Evolutionary conservation across 1,140 invertebrate genomes (phyloP), one percentile per base, ranked within the genome.

Genomic region (Drosophila persimilis): DNA sequence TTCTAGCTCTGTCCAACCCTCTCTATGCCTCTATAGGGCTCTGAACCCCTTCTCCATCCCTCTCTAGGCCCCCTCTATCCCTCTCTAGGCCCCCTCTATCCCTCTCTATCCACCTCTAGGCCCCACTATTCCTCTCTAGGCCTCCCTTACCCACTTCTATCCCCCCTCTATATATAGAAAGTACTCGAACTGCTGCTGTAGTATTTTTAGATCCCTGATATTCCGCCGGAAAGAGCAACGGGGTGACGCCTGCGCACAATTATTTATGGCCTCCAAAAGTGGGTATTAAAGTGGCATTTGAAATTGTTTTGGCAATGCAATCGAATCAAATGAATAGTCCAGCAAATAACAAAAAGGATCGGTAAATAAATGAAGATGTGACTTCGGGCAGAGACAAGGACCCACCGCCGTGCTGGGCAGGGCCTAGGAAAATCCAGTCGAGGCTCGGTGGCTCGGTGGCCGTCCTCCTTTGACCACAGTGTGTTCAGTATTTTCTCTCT

Each of bases 251-350:
- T 54, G 39, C 50, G 57, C 35, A 62, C 56, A 70, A 70, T 70
- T 70, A 69, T 70, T 69, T 57, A 70, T 69, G 66, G 35, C 35
- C 57, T 50, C 57, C 46, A 55, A 77, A 62, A 43, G 20, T 48
- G 76, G 66, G 54, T 67, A 51, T 72, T 63, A 52, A 74, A 62
- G 69, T 61, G 69, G 72, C 75, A 57, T 66, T 39, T 61, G 61
- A 67, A 86, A 88, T 88, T 72, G 83, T 77, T 66, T 74, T 88
- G 66, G 50, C 46, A 73, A 66, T 74, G 71, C 58, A 73, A 77
- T 77, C 77, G 78, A 86, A 81, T 81, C 67, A 78, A 81, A 80
- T 77, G 65, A 85, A 86, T 84, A 62, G 71, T 54, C 26, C 44
- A 41, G 48, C 55, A 59, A 74, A 57, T 53, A 62, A 35, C 35